phyloP scores from a whole-genome alignment of 1,140 invertebrate species.

The Ceratosolen fusciceps region DNA sequence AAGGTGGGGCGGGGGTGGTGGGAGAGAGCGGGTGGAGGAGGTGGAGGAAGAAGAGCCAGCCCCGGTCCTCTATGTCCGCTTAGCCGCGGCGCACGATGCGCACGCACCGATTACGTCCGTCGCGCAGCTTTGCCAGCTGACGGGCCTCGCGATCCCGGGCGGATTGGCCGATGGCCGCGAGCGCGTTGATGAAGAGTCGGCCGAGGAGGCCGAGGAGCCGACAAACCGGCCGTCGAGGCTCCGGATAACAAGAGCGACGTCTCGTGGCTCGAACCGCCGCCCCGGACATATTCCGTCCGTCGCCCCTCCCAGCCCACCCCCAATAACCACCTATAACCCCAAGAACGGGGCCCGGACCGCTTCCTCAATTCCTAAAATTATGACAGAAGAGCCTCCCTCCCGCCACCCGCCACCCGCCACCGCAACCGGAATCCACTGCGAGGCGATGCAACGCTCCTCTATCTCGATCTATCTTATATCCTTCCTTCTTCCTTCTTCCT shows the following conservation, averaged over 20 bases:
- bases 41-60: background rate
- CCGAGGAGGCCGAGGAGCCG: conserved; percentile 23
- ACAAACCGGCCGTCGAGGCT: conserved; percentile 1
- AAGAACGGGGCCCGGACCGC: no score
- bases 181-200: background rate
- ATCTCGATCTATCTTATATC: background rate
- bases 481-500: background rate
- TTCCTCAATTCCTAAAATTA: no score
- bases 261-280: background rate
- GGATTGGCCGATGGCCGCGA: conserved; percentile 29
- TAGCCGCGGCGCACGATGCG: conserved; percentile 38
- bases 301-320: background rate
- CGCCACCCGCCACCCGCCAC: no score
- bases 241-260: no score
- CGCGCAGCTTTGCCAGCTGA: conserved; percentile 19
- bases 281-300: background rate
- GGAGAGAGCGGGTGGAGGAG: background rate
- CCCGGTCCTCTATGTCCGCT: background rate
- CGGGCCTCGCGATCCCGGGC: conserved; percentile 26
- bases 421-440: no score
- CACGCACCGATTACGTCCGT: conserved; percentile 33
- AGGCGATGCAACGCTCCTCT: background rate
- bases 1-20: background rate
- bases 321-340: no score
- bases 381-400: background rate